These are phyloP conservation scores for Scortum barcoo DNA, from an alignment of 2,113 vertebrate species.

Conservation along the genomic window DNA sequence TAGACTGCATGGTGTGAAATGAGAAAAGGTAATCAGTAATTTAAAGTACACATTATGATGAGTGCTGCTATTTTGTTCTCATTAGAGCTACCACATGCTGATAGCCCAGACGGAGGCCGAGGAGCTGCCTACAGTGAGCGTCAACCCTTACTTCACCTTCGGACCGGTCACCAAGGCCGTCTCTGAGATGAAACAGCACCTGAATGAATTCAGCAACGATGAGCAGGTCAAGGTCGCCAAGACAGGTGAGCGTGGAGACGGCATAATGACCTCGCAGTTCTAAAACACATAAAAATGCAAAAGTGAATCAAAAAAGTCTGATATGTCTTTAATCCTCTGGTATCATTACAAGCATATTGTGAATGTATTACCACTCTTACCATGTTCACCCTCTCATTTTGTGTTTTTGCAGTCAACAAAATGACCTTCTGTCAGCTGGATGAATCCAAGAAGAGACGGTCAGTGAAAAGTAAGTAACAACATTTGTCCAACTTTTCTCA, in stretches of 20 bases:
- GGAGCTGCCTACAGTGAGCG: slow-evolving; percentile 84
- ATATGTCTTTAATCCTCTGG: neutral
- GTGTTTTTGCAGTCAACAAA: slow-evolving; percentile 82
- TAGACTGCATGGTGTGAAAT: neutral
- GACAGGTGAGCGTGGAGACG: slow-evolving; percentile 66
- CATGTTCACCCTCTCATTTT: neutral
- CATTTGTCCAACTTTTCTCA: neutral
- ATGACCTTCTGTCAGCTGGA: slow-evolving; percentile 88
- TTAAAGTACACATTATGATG: neutral
- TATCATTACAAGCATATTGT: neutral
- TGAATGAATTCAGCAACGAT: slow-evolving; percentile 85
- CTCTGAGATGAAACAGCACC: slow-evolving; percentile 86
- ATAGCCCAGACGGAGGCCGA: slow-evolving; percentile 85
- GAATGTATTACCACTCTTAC: neutral
- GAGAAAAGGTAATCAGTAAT: neutral
- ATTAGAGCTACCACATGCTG: slow-evolving; percentile 85
- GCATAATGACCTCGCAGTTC: neutral
- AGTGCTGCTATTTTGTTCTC: neutral
- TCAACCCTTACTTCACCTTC: slow-evolving; percentile 86
- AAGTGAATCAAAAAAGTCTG: neutral
- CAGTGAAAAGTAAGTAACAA: slow-evolving; percentile 79
- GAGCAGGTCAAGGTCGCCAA: slow-evolving; percentile 86
- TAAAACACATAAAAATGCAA: neutral
- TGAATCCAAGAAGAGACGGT: slow-evolving; percentile 78
- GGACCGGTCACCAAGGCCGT: slow-evolving; percentile 83